Evolutionary conservation across 2,797 vertebrate genomes (phyloP).

Genomic region (Euthynnus affinis): DNA sequence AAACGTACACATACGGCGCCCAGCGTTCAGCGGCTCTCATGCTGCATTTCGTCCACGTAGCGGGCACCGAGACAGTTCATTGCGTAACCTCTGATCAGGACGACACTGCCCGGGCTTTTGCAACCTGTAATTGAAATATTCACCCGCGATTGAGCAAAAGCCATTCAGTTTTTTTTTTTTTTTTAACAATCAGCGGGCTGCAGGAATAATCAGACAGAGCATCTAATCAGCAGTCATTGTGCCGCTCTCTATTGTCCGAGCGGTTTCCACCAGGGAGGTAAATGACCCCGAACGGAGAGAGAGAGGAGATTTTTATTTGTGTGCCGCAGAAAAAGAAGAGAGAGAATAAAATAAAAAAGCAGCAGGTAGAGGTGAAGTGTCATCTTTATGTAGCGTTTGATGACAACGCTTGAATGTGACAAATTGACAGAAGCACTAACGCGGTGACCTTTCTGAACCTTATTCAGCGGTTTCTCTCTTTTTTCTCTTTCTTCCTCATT

Average conservation of each 20-base stretch:
- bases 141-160: conserved; percentile 49
- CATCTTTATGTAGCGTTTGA: conserved; percentile 1
- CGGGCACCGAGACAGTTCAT: conserved; percentile 2
- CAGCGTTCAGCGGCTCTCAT: background rate
- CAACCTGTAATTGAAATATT: conserved; percentile 61
- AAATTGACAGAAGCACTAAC: conserved; percentile 37
- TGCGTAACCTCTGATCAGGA: conserved; percentile 38
- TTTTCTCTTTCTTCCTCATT: conserved; percentile 37
- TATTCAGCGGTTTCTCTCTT: conserved; percentile 40
- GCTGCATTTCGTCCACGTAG: background rate
- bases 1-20: too few species aligned
- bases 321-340: conserved; percentile 16
- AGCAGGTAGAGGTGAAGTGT: conserved; percentile 26
- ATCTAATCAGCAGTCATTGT: conserved; percentile 75
- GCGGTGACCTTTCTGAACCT: conserved; percentile 5
- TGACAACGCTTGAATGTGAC: background rate
- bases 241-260: conserved; percentile 47
- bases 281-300: conserved; percentile 46
- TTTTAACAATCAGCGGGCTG: conserved; percentile 56
- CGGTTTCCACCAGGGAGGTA: conserved; percentile 33
- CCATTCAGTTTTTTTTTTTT: conserved; percentile 52
- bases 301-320: conserved; percentile 26
- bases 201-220: conserved; percentile 59
- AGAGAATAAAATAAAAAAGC: conserved; percentile 8
- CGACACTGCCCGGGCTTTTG: conserved; percentile 15